A percentile compares a stretch with the other conserved stretches of the same genome.
phyloP scores from a whole-genome alignment of 2,888 invertebrate species.

The Nysson spinosus region DNA sequence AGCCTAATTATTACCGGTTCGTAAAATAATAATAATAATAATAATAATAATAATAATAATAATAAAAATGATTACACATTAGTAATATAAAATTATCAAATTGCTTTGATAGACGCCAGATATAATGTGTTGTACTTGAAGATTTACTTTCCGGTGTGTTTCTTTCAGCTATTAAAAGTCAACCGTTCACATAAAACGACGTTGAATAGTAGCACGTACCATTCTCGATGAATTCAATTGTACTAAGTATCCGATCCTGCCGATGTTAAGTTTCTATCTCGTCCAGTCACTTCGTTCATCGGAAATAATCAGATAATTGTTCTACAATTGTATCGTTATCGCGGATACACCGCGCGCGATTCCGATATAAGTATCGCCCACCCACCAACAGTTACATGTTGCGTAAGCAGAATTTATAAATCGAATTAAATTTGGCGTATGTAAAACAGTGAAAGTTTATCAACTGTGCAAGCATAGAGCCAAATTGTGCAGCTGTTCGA shows the following conservation, averaged over 20 bases:
- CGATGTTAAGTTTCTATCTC: slow-evolving; percentile 12
- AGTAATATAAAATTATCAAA: not conserved
- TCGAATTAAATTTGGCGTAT: slow-evolving; percentile 26
- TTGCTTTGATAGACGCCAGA: no score
- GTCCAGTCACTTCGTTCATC: slow-evolving; percentile 16
- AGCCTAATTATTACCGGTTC: slow-evolving; percentile 98
- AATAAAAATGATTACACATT: no score
- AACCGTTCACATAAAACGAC: slow-evolving; percentile 25
- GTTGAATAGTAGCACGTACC: slow-evolving; percentile 34
- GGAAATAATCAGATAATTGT: slow-evolving; percentile 18
- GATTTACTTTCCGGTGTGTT: slow-evolving; percentile 11
- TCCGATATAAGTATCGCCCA: slow-evolving; percentile 23
- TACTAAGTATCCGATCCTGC: slow-evolving; percentile 36
- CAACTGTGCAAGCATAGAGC: slow-evolving; percentile 29
- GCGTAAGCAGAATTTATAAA: slow-evolving; percentile 27
- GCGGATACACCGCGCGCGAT: no score
- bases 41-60: no score
- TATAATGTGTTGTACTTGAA: slow-evolving; percentile 5
- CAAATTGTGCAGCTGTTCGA: slow-evolving; percentile 27
- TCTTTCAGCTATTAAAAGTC: slow-evolving; percentile 57
- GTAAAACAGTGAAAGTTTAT: slow-evolving; percentile 31
- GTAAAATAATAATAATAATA: no score
- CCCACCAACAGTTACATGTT: slow-evolving; percentile 33
- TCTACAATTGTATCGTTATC: no score
- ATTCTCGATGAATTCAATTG: slow-evolving; percentile 39